Evolutionary conservation across 2,113 vertebrate species (phyloP).

Genomic region (Eidolon helvum): DNA sequence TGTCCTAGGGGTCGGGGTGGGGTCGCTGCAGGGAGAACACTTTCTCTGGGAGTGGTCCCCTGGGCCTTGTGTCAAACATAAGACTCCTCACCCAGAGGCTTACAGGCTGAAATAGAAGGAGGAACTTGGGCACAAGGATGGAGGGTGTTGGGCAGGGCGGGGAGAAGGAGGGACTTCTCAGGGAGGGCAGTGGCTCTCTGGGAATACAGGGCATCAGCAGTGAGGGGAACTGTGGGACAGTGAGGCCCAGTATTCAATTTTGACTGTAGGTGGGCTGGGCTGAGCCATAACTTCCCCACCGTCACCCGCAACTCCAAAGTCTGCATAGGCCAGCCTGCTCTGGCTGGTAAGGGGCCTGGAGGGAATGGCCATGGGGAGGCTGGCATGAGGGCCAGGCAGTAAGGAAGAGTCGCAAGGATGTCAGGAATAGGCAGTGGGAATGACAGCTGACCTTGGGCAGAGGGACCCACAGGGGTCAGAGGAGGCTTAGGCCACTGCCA

Average conservation of each 20-base stretch:
- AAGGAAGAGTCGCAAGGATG: not conserved
- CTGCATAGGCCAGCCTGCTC: not conserved
- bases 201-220: not conserved
- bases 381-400: no score
- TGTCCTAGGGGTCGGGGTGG: fast-evolving
- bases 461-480: no score
- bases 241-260: not conserved
- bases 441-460: no score
- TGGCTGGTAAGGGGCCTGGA: not conserved
- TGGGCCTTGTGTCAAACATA: not conserved
- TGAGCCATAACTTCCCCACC: no score
- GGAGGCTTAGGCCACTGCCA: not conserved
- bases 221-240: not conserved
- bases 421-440: not conserved
- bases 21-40: fast-evolving
- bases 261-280: not conserved
- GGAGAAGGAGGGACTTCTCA: no score
- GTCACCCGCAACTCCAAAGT: no score
- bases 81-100: not conserved
- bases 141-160: not conserved
- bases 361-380: not conserved
- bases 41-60: not conserved
- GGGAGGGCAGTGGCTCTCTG: not conserved
- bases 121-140: not conserved
- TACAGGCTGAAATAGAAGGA: no score